Percentiles rank a stretch among this genome's conserved stretches.
Conservation (phyloP, 2,797 vertebrate genomes). For the Neopelma chrysocephalum region DNA sequence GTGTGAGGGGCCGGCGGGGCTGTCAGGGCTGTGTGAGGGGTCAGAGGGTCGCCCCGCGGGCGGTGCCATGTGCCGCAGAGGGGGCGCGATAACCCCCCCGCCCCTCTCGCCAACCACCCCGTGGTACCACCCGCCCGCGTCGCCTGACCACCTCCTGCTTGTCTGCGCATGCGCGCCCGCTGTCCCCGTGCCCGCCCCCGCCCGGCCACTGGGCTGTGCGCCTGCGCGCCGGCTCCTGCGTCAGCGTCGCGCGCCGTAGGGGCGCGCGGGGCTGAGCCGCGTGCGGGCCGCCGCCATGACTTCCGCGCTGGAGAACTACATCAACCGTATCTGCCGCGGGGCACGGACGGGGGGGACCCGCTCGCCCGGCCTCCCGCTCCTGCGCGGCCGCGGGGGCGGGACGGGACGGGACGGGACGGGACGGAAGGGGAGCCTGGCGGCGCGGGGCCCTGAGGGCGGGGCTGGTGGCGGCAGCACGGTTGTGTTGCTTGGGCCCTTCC, state of each 20-base stretch:
- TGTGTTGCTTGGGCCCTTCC: background rate
- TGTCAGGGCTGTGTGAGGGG: too few relatives aligned
- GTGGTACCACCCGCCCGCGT: background rate
- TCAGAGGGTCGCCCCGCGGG: background rate
- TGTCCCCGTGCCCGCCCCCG: fast-evolving
- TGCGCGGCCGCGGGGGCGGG: too few relatives aligned
- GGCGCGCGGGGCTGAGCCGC: background rate
- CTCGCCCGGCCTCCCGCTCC: too few relatives aligned
- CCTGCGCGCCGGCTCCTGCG: fast-evolving
- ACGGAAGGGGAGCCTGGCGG: too few relatives aligned
- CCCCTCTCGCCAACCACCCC: fast-evolving
- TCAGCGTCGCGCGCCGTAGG: background rate
- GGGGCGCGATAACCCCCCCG: fast-evolving
- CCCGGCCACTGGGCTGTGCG: background rate
- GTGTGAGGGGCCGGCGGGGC: too few relatives aligned
- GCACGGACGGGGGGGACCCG: too few relatives aligned
- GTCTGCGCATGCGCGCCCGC: background rate
- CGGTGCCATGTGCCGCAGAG: background rate
- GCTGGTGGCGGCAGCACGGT: background rate
- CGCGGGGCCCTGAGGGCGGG: background rate
- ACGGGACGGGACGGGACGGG: too few relatives aligned
- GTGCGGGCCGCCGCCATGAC: background rate
- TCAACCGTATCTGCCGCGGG: background rate
- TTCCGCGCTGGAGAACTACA: constrained; percentile 8
- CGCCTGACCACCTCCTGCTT: fast-evolving